Conservation (phyloP, 2,888 invertebrate genomes). For the Perithous albicinctus region DNA sequence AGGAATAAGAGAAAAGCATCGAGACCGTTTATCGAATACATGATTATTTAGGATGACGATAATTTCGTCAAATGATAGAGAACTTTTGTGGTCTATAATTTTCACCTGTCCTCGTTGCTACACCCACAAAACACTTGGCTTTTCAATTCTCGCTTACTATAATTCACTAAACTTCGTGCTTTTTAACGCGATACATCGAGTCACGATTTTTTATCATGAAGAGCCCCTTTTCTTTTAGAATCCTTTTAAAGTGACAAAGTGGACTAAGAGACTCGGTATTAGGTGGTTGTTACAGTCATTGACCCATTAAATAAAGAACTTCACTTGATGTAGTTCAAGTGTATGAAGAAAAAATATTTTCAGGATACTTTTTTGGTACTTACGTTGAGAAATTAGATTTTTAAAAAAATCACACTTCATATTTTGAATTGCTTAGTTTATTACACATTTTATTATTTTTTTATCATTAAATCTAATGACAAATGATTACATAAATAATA, state of each 20-base stretch:
- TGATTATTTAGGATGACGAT: conserved; percentile 49
- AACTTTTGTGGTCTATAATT: conserved; percentile 32
- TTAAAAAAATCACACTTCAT: no score
- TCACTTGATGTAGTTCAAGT: background rate
- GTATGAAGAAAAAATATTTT: background rate
- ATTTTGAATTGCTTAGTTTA: no score
- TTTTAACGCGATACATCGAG: conserved; percentile 17
- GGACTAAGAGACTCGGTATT: no score
- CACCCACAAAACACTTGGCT: conserved; percentile 1
- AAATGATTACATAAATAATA: no score
- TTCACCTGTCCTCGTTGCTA: conserved; percentile 1
- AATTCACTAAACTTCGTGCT: conserved; percentile 3
- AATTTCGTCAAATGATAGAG: conserved; percentile 43
- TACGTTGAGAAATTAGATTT: no score
- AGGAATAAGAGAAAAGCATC: conserved; percentile 1
- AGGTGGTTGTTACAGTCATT: no score
- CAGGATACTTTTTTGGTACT: no score
- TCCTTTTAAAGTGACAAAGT: background rate
- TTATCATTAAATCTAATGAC: no score
- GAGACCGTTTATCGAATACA: conserved; percentile 17
- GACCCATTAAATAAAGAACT: background rate
- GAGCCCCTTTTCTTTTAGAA: background rate
- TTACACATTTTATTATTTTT: no score
- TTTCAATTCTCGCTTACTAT: background rate
- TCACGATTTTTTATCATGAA: conserved; percentile 54